phyloP scores from a whole-genome alignment of 2,888 invertebrate species.

The Xestia c-nigrum region DNA sequence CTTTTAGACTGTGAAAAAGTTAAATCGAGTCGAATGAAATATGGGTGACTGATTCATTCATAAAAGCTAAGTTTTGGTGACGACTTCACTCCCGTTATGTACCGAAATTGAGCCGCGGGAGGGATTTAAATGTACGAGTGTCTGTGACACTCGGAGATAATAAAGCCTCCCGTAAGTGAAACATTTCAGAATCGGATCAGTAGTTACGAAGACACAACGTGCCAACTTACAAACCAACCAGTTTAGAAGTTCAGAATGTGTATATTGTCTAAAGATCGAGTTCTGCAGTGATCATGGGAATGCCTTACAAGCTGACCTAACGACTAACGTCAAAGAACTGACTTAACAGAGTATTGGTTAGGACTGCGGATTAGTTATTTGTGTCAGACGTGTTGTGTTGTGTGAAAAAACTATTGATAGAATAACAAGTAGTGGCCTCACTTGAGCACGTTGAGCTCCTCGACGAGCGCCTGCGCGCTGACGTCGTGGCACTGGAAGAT shows the following conservation, averaged over 20 bases:
- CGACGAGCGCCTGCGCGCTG: constrained; percentile 94
- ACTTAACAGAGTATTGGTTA: too few species aligned
- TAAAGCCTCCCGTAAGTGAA: too few species aligned
- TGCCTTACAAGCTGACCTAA: not conserved
- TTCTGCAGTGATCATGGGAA: not conserved
- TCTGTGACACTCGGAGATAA: too few species aligned
- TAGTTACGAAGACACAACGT: too few species aligned
- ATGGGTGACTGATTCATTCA: not conserved
- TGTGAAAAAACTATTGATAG: not conserved
- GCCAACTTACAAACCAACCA: too few species aligned
- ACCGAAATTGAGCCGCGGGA: too few species aligned
- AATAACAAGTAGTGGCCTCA: constrained; percentile 72
- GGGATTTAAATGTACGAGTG: too few species aligned
- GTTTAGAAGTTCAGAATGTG: not conserved
- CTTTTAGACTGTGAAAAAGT: too few species aligned
- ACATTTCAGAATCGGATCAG: too few species aligned
- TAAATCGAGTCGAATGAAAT: too few species aligned
- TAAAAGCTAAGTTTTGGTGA: too few species aligned
- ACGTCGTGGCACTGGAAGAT: constrained; percentile 97
- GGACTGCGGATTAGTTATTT: not conserved
- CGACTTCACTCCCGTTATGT: too few species aligned
- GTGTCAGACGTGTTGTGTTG: not conserved
- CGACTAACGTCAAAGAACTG: not conserved
- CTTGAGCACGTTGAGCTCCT: constrained; percentile 93
- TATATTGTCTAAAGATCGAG: not conserved